phyloP scores from a whole-genome alignment of 2,797 vertebrate species.

The Xenentodon cancila region DNA sequence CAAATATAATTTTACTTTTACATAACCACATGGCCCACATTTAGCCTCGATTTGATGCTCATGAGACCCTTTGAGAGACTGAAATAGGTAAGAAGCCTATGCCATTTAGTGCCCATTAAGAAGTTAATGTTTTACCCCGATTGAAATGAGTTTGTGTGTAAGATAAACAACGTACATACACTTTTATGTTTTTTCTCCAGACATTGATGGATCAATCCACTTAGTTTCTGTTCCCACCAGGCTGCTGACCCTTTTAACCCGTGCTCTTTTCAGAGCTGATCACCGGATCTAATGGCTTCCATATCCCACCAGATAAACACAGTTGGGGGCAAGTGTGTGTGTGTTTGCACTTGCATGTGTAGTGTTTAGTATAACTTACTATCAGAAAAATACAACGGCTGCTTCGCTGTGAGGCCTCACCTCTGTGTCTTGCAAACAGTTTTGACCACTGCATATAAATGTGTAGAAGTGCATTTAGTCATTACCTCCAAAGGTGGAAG shows the following conservation, averaged over 20 bases:
- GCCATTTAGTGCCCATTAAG: slow-evolving; percentile 43
- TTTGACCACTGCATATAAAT: not conserved
- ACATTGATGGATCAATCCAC: slow-evolving; percentile 66
- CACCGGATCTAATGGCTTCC: slow-evolving; percentile 70
- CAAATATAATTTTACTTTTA: too few species aligned
- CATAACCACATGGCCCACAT: too few species aligned
- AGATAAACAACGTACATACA: not conserved
- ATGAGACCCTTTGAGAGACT: too few species aligned
- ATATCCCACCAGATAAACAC: slow-evolving; percentile 51
- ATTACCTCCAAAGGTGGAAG: not conserved
- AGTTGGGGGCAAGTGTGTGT: slow-evolving; percentile 4
- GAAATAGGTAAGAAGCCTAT: too few species aligned
- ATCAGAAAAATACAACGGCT: not conserved
- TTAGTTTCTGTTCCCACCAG: slow-evolving; percentile 40
- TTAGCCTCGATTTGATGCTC: too few species aligned
- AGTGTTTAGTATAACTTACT: not conserved
- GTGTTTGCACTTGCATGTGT: not conserved
- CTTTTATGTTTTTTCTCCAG: slow-evolving; percentile 19
- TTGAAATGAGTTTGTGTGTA: slow-evolving; percentile 15
- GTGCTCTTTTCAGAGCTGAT: slow-evolving; percentile 45
- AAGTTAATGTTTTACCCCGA: slow-evolving; percentile 69
- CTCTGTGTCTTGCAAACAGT: not conserved
- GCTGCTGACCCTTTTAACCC: slow-evolving; percentile 53
- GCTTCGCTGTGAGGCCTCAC: not conserved
- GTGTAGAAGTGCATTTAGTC: not conserved